Base-by-base conservation (phyloP, 2,797 vertebrate genomes). In the Ctenosaura bakeri region DNA sequence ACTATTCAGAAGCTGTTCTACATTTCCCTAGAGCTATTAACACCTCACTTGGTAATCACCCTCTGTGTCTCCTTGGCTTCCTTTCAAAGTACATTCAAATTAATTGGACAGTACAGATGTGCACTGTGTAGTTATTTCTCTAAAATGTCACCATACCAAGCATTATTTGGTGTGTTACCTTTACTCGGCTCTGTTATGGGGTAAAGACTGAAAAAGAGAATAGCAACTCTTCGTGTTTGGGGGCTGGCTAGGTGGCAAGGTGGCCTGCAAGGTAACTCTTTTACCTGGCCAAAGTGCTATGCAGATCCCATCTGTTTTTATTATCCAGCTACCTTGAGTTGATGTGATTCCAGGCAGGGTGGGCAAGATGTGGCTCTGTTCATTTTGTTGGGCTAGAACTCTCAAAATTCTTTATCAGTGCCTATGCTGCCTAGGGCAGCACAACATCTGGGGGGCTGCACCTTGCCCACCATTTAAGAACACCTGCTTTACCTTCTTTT, bases 61-160 rank as follows among this genome's bases (percentile, higher is more conserved):
- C 73, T 9, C 9, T 16, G 20, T 83, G 59, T 77, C 46, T 76
- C 79, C n/a, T 74, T 69, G 59, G 74, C 22, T 52, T 86, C 77
- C 35, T 82, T 87, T 83, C 46, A 66, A 87, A 87, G 71, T 83
- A 26, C 42, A 76, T 85, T 89, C 35, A 22, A 42, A 77, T 78
- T 84, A 85, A 89, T 83, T 74, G 71, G 32, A 56, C 59, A 66
- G 56, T 35, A 87, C 69, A 64, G 18, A 82, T 87, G 56, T 69
- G 20, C n/a, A 66, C 54, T 29, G 29, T 81, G 52, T 66, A 66
- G 18, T 50, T 56, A 83, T 83, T 82, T 83, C 59, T 76, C 46
- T 87, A 66, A 46, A 85, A 66, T 29, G 42, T 69, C 73, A 18
- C 22, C 56, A 26, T 77, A 35, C 10, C 24, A n/a, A 29, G 29